Conservation (phyloP, 2,113 vertebrate genomes). For the Peromyscus polionotus region DNA sequence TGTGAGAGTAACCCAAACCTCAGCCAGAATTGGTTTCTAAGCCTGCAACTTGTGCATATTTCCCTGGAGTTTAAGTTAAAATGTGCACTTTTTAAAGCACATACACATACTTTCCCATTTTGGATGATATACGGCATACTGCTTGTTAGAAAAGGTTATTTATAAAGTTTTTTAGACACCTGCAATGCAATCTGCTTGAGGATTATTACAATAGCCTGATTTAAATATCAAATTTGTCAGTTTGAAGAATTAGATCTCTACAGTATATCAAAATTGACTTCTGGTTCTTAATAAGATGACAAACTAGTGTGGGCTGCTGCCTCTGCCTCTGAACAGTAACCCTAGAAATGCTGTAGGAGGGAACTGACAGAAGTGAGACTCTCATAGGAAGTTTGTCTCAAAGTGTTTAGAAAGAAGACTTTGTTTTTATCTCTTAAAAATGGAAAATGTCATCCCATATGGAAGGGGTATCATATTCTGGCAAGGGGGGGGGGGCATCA, state of each 20-base stretch:
- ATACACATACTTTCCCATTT: conserved; percentile 60
- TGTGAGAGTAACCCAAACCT: background rate
- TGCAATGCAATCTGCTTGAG: conserved; percentile 75
- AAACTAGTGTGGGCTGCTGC: conserved; percentile 69
- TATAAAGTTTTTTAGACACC: conserved; percentile 74
- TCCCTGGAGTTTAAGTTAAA: conserved; percentile 44
- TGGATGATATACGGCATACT: conserved; percentile 64
- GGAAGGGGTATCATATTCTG: too few species aligned
- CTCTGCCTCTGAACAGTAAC: conserved; percentile 45
- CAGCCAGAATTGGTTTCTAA: background rate
- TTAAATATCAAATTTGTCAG: conserved; percentile 78
- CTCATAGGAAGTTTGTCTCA: background rate
- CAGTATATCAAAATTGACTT: conserved; percentile 76
- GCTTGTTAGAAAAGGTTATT: conserved; percentile 76
- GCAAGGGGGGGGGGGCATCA: too few species aligned
- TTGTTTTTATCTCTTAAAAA: background rate
- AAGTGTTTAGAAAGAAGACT: background rate
- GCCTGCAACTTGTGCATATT: background rate
- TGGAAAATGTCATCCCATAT: background rate
- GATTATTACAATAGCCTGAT: conserved; percentile 79
- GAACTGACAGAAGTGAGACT: background rate
- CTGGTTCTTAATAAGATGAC: conserved; percentile 75
- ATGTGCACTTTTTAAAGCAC: conserved; percentile 55
- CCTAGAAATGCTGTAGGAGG: conserved; percentile 25
- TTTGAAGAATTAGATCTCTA: conserved; percentile 77